These are phyloP conservation scores for Megastigmus dorsalis DNA, from an alignment of 2,888 invertebrate genomes.

Conservation along the genomic window DNA sequence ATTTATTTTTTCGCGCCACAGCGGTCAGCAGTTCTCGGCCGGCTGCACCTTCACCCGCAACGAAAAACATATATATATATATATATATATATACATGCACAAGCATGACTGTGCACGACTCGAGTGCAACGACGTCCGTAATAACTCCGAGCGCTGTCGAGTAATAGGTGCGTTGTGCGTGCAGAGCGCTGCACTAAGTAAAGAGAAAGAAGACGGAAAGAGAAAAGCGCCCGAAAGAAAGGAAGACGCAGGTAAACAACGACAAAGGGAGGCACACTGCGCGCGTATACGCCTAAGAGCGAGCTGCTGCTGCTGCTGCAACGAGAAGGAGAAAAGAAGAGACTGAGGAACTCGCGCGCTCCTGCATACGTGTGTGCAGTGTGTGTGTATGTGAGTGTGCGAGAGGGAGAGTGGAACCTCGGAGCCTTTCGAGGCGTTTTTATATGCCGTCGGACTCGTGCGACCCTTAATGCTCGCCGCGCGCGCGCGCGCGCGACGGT, in stretches of 20 bases:
- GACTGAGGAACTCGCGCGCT: no score
- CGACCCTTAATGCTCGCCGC: slow-evolving; percentile 41
- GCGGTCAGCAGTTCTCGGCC: neutral
- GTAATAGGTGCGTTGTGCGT: slow-evolving; percentile 4
- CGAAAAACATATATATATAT: no score
- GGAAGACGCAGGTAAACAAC: slow-evolving; percentile 4
- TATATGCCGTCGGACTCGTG: slow-evolving; percentile 39
- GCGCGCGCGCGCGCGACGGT: no score
- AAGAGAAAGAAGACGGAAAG: neutral
- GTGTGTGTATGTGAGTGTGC: slow-evolving; percentile 1
- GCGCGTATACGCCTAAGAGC: no score
- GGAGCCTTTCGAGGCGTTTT: slow-evolving; percentile 30
- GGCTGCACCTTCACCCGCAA: no score
- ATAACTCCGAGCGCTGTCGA: slow-evolving; percentile 6
- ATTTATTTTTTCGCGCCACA: slow-evolving; percentile 15
- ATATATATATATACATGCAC: no score
- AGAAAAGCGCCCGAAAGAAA: neutral
- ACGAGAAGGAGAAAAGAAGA: neutral
- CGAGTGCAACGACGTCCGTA: slow-evolving; percentile 13
- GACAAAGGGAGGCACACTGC: neutral
- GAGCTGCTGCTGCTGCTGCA: no score
- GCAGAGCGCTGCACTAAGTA: neutral
- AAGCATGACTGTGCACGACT: neutral
- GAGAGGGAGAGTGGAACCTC: slow-evolving; percentile 19
- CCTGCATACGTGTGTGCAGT: no score